Evolutionary conservation across 1,140 invertebrate genomes (phyloP), one percentile per base, ranked within the genome.

Genomic region (Hesperophylax magnus): DNA sequence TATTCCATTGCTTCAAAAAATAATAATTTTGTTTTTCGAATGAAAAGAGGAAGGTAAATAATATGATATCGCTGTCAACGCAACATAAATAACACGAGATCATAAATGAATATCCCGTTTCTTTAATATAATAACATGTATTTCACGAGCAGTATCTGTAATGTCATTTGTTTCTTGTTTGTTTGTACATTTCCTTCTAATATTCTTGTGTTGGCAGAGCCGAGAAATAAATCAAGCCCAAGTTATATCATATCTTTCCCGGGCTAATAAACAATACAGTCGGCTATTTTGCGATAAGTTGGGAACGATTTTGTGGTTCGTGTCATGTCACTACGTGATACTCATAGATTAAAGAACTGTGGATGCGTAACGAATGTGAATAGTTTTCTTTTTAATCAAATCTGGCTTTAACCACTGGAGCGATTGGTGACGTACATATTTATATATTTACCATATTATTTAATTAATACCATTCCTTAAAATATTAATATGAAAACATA

Each of bases 311-410:
- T 77, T 24, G 27, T 56, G 74, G 74, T 61, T 77, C 74, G 74
- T 61, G 74, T 77, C 74, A 77, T 60, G 58, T 77, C 74, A 61
- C 27, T 77, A 77, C 74, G 74, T 77, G 71, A 75, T 47, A 18
- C 61, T 65, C 11, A 2, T 2, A 11, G 39, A 47, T 14, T 47
- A 47, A 47, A 47, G 39, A 47, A 47, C 39, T 47, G 39, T 47
- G 11, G 39, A 1, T 47, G 39, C 0, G 11, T 14, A 11, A 14
- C 39, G 11, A 14, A 1, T 14, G 9, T 14, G 2, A 47, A 47
- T 2, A 47, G 39, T 47, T 47, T 47, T 14, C 1, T 47, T 7
- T 34, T 31, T 31, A 6, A 31, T 31, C 27, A 6, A 3, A 6
- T 31, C 6, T 6, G 9, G 34, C 34, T 39, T 39, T n/a, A n/a